phyloP scores from a whole-genome alignment of 2,113 vertebrate genomes.

The Myiopsitta monachus region DNA sequence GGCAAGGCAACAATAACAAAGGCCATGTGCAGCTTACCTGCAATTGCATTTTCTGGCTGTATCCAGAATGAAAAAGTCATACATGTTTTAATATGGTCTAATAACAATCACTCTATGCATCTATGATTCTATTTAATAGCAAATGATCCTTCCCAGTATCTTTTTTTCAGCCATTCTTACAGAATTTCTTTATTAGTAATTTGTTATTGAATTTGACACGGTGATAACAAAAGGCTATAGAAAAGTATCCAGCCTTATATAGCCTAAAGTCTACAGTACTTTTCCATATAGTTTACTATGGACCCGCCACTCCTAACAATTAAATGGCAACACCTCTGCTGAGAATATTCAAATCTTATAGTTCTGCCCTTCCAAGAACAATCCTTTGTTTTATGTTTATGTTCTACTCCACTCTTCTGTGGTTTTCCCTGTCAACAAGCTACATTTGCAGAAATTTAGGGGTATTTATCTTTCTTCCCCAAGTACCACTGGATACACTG shows the following conservation, averaged over 20 bases:
- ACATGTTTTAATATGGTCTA: neutral
- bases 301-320: neutral
- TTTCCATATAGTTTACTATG: conserved; percentile 10
- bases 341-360: neutral
- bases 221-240: conserved; percentile 1
- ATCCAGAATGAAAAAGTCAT: neutral
- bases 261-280: neutral
- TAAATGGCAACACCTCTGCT: neutral
- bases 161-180: neutral
- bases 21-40: neutral
- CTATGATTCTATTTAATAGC: neutral
- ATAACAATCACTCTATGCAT: neutral
- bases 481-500: neutral
- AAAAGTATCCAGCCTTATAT: neutral
- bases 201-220: conserved; percentile 16
- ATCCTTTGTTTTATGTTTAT: neutral
- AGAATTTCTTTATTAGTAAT: neutral
- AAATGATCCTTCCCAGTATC: neutral
- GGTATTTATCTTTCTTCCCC: neutral
- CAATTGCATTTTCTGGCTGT: neutral
- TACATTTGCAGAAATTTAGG: neutral
- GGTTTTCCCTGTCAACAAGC: neutral
- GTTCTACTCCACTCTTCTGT: neutral
- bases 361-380: neutral
- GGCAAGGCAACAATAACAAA: neutral